Base-by-base conservation (phyloP, 2,113 vertebrate species). In the Orthonyx spaldingii region DNA sequence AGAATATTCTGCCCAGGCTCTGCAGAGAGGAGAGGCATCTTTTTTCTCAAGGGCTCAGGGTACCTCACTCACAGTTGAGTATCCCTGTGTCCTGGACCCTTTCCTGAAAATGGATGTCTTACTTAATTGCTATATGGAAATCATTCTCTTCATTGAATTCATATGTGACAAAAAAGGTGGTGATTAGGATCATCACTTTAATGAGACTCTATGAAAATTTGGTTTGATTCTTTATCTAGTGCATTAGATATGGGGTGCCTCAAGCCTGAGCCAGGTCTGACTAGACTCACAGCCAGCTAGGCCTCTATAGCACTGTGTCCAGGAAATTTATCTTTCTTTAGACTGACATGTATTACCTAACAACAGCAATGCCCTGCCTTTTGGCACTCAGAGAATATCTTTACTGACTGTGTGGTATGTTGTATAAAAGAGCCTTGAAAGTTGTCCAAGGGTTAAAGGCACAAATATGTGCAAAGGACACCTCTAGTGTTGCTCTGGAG, bases 271-370 rank as follows among this genome's bases (percentile, higher is more conserved):
- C 4, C 27, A 63, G 6, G 6, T 72, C 37, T 44, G 26, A 6
- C n/a, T 74, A 21, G 17, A 30, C 14, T 21, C 21, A 41, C 7
- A 52, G 2, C 1, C 10, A 90, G 6, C 11, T 53, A 11, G 11
- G 10, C 50, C 10, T 11, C 11, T 20, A 5, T 19, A 12, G 3
- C 42, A 46, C 16, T 0, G 0, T 57, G 17, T 52, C 52, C 39
- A 66, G 33, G 46, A 86, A 66, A 57, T 50, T 26, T 6, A 55
- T 7, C 9, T 65, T 89, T 70, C 68, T 55, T 63, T 39, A 42
- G n/a, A 53, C 37, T 28, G 7, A 70, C 2, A 2, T 2, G 0
- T 39, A 49, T 53, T 72, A 53, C 37, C 28, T 17, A 20, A 14
- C 5, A 84, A 37, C 3, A 49, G 6, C 19, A 37, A 15, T 37